These are phyloP conservation scores for Platalea minor DNA, from an alignment of 2,797 vertebrate genomes.

Conservation along the genomic window DNA sequence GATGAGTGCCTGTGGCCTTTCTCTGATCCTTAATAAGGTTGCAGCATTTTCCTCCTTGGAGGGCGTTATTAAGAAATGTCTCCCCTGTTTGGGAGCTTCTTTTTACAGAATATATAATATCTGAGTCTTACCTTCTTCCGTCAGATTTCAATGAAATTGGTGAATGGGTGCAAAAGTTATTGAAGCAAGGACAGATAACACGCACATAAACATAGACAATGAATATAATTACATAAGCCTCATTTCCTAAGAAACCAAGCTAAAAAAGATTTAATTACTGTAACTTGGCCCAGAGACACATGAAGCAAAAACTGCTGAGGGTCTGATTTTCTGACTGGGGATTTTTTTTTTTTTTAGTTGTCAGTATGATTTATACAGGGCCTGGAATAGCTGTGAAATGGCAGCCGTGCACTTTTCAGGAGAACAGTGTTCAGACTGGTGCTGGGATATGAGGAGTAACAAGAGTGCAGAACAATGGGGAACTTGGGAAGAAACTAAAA, in stretches of 20 bases:
- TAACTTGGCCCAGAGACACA: neutral
- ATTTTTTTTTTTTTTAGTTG: neutral
- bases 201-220: neutral
- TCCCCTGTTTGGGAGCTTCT: neutral
- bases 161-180: neutral
- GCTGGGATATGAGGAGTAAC: neutral
- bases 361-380: slow-evolving; percentile 20
- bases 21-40: neutral
- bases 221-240: neutral
- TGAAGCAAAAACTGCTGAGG: slow-evolving; percentile 28
- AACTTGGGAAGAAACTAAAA: neutral
- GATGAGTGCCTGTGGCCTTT: neutral
- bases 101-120: neutral
- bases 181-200: neutral
- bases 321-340: slow-evolving; percentile 8
- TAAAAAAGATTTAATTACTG: slow-evolving; percentile 23
- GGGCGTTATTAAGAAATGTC: neutral
- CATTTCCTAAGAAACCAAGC: slow-evolving; percentile 7
- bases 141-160: neutral
- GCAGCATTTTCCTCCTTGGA: neutral
- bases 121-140: neutral
- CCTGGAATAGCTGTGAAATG: neutral
- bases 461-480: neutral
- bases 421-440: neutral
- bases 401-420: neutral